Base-by-base conservation (phyloP, 2,113 vertebrate genomes). In the Thinocorus orbignyianus region DNA sequence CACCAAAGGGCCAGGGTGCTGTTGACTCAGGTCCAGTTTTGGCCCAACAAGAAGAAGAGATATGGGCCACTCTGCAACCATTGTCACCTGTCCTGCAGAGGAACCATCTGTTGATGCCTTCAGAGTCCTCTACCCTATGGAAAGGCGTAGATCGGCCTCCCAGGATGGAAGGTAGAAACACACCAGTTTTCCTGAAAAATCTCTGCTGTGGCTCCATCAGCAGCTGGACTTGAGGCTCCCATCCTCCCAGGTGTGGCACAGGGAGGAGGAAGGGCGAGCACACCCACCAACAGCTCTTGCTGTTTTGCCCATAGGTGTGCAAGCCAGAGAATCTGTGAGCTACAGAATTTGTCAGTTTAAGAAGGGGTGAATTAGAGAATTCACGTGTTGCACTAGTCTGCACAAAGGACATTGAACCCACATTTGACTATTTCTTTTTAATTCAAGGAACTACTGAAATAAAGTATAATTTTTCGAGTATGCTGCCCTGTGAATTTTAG, bases 261-360 rank as follows among this genome's bases (percentile, higher is more conserved):
- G 16, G 17, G 31, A 73, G 54, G 17, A 54, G 39, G 64, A 66
- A 65, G 13, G n/a, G 6, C 0, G 0, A 42, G 51, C 10, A 22
- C 0, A 1, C 9, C 60, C 24, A 55, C 13, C 35, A 39, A 17
- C 2, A 2, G 33, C 11, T 0, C 1, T 17, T 24, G 22, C n/a
- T 82, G 26, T 39, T 81, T 72, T 55, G 11, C 30, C 22, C 0
- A 0, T 24, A 42, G 35, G 11, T 61, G 17, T 39, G 46, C 0
- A 4, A 57, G 7, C 13, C n/a, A 11, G 22, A 60, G 14, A 80
- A 28, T 10, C 64, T 44, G 39, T 71, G 42, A 86, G 28, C 20
- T 65, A 30, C 18, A 65, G 19, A 81, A 80, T 31, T 35, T 69
- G 20, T 41, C 13, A 41, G 13, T 41, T 41, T 41, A 41, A 41